phyloP scores from a whole-genome alignment of 2,797 vertebrate genomes.

The Otolemur crassicaudatus region DNA sequence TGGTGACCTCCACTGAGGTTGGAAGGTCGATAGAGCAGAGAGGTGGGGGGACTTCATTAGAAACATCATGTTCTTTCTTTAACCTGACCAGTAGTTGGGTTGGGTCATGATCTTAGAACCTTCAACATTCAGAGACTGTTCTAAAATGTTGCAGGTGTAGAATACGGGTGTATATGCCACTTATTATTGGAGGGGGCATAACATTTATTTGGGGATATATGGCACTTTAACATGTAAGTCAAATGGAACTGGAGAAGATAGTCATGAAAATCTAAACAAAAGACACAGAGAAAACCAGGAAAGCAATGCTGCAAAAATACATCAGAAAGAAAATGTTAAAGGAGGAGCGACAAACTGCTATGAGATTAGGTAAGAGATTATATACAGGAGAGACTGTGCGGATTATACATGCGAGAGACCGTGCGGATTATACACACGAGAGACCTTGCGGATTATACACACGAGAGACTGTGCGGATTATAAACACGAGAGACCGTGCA shows the following conservation, averaged over 20 bases:
- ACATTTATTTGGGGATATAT: neutral
- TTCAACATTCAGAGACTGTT: neutral
- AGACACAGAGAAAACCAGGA: neutral
- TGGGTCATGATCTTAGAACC: neutral
- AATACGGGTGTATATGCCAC: neutral
- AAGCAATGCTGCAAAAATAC: neutral
- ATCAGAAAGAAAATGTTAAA: neutral
- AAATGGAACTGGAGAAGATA: neutral
- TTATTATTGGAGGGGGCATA: too few species aligned
- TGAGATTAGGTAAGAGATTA: too few species aligned
- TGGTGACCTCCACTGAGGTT: neutral
- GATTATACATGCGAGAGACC: too few species aligned
- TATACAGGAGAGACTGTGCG: too few species aligned
- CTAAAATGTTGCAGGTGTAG: neutral
- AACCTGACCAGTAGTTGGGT: neutral
- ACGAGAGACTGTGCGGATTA: too few species aligned
- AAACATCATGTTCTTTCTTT: neutral
- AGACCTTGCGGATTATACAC: too few species aligned
- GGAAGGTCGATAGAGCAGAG: neutral
- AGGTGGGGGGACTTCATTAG: neutral
- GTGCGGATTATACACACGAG: too few species aligned
- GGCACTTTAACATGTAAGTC: neutral
- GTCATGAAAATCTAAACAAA: neutral
- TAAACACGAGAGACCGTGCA: too few species aligned
- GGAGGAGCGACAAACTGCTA: neutral